phyloP scores from a whole-genome alignment of 2,797 vertebrate species.

The Chelidonichthys spinosus region DNA sequence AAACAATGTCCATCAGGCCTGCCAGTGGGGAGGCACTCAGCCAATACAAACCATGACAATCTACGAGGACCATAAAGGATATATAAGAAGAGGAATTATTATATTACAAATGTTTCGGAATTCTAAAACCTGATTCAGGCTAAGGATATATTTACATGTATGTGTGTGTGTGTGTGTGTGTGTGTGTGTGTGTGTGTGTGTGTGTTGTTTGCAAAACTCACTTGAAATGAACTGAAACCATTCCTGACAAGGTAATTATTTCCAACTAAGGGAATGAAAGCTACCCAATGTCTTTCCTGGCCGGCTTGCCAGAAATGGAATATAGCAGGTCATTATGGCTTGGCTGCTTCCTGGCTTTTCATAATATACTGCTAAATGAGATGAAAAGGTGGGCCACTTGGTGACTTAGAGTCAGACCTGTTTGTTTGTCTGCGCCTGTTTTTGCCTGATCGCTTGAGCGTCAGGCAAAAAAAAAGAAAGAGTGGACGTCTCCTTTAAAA shows the following conservation, averaged over 20 bases:
- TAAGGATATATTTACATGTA: neutral
- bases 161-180: neutral
- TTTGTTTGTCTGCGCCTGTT: conserved; percentile 38
- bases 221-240: conserved; percentile 54
- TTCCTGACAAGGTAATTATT: conserved; percentile 65
- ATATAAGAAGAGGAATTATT: conserved; percentile 13
- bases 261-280: conserved; percentile 51
- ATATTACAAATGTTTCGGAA: neutral
- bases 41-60: conserved; percentile 19
- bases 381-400: conserved; percentile 56
- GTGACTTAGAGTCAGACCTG: conserved; percentile 43
- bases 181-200: neutral
- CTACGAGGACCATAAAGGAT: neutral
- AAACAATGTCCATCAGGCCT: conserved; percentile 45
- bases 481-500: conserved; percentile 48
- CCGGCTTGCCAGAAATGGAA: conserved; percentile 46
- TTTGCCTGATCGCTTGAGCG: conserved; percentile 33
- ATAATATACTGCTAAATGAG: conserved; percentile 67
- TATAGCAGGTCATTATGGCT: conserved; percentile 56
- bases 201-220: conserved; percentile 22
- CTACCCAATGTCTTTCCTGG: conserved; percentile 41
- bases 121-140: neutral
- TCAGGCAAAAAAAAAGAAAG: conserved; percentile 17
- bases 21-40: conserved; percentile 26
- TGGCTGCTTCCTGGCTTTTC: conserved; percentile 55